Evolutionary conservation across 1,140 invertebrate species (phyloP).

Genomic region (Megathymus violae): DNA sequence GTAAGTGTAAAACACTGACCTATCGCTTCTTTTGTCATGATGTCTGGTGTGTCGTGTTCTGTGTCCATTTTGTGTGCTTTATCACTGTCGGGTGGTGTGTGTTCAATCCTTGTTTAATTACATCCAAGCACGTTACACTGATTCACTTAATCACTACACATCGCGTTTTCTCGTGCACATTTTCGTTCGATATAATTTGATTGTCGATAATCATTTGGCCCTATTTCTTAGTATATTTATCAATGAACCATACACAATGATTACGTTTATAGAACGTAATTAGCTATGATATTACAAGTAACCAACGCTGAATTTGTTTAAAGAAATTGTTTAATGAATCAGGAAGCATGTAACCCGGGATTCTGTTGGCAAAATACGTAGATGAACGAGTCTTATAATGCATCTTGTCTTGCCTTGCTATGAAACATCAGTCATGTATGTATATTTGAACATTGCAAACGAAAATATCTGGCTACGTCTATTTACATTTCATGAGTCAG

Average conservation of each 20-base stretch:
- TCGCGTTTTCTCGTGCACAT: conserved; percentile 14
- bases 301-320: too few species aligned
- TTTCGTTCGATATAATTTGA: conserved; percentile 9
- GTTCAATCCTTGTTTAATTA: conserved; percentile 19
- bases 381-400: not conserved
- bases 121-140: conserved; percentile 34
- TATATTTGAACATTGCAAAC: conserved; percentile 31
- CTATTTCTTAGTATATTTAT: not conserved
- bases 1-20: conserved; percentile 59
- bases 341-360: not conserved
- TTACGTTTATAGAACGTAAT: too few species aligned
- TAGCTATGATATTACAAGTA: too few species aligned
- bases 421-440: conserved; percentile 23
- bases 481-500: conserved; percentile 31
- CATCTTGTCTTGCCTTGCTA: not conserved
- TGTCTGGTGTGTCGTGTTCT: conserved; percentile 63
- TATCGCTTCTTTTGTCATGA: conserved; percentile 72
- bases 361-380: not conserved
- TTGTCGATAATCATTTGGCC: conserved; percentile 21
- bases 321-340: too few species aligned
- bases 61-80: conserved; percentile 61
- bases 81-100: conserved; percentile 43
- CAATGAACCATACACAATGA: too few species aligned
- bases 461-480: conserved; percentile 20
- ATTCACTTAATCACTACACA: conserved; percentile 41